These are phyloP conservation scores for Caradrina clavipalpis DNA, from an alignment of 2,888 invertebrate genomes.

Conservation along the genomic window DNA sequence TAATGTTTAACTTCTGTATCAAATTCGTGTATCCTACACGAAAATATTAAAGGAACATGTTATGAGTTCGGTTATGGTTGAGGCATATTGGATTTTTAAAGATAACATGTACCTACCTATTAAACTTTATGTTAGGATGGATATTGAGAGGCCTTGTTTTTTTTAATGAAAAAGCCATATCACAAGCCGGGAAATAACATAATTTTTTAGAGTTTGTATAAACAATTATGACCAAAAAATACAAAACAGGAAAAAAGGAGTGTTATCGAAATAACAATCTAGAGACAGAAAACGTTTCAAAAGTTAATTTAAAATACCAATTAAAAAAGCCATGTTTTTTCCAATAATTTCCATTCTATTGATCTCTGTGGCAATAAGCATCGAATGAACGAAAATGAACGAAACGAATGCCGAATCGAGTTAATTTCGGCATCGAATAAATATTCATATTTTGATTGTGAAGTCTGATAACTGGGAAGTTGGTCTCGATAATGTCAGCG, in stretches of 20 bases:
- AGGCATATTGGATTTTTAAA: conserved; percentile 40
- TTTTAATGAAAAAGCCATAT: conserved; percentile 11
- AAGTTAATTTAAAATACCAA: conserved; percentile 40
- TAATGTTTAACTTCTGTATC: conserved; percentile 48
- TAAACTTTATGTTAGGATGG: conserved; percentile 7
- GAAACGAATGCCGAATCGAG: conserved; percentile 53
- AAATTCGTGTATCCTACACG: conserved; percentile 25
- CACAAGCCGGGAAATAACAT: background rate
- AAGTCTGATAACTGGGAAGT: conserved; percentile 63
- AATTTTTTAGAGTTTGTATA: too few species aligned
- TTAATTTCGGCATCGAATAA: conserved; percentile 63
- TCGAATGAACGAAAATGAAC: conserved; percentile 55
- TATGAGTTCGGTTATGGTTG: conserved; percentile 5
- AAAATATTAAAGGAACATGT: conserved; percentile 27
- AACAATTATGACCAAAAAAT: too few species aligned
- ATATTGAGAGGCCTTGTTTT: background rate
- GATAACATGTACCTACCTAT: conserved; percentile 8
- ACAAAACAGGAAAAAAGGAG: background rate
- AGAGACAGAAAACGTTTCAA: background rate
- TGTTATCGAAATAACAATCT: conserved; percentile 10
- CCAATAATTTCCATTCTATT: conserved; percentile 52
- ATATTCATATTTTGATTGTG: conserved; percentile 67
- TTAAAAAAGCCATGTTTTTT: conserved; percentile 40
- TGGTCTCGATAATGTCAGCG: conserved; percentile 65
- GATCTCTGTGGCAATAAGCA: conserved; percentile 58